Evolutionary conservation across 2,888 invertebrate genomes (phyloP), one percentile per base, ranked within the genome.

Genomic region (Sisyra nigra): DNA sequence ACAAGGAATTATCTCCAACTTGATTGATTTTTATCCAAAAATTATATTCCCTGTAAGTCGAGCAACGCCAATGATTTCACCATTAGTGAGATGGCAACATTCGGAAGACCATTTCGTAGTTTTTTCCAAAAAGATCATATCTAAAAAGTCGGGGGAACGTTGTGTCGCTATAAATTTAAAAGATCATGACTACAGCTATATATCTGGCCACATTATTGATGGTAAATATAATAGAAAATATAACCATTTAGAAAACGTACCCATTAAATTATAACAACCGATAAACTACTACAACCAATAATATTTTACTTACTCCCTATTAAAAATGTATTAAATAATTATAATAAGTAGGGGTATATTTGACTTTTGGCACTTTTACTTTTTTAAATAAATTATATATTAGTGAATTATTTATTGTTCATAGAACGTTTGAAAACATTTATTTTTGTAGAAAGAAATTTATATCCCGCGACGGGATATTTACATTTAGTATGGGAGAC

Each of bases 71-170:
- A 84, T 84, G 75, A 68, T 93, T 35, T 73, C 86, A 0, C 80
- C 88, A 3, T 64, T 83, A 2, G 73, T 94, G n/a, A 74, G 74
- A 48, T 94, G 93, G 92, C 84, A 93, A 51, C 92, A 94, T 54
- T 69, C 72, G 13, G 75, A 77, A 46, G 75, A 80, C 46, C 83
- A 83, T 80, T 68, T 74, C 51, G 78, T 82, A 1, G 75, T 78
- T 1, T 72, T 74, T 34, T 82, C 76, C 56, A 74, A 76, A 56
- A 75, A 76, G 53, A 76, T 75, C 51, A 75, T 76, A 53, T 76
- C 75, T 51, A 73, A 75, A 53, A 71, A 72, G 44, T 75, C 76
- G 29, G 77, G 80, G 1, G 81, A 82, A 51, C 66, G 78, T 36
- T 62, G 67, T 0, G 68, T 80, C 14, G 58, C 68, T 17, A 65